phyloP scores from a whole-genome alignment of 2,797 vertebrate genomes.

The Chaetodon trifasciatus region DNA sequence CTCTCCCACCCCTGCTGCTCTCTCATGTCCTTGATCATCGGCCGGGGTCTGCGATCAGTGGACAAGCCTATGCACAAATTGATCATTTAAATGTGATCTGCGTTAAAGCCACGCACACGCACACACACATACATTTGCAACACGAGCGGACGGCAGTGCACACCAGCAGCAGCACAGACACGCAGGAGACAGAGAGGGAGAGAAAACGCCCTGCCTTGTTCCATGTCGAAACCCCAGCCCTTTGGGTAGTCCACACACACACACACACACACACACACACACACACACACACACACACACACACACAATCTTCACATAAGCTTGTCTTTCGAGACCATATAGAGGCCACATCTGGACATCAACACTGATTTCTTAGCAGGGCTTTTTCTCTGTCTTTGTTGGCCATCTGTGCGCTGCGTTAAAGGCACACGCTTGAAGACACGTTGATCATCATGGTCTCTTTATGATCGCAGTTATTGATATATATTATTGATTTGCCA shows the following conservation, averaged over 20 bases:
- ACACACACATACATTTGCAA: conserved; percentile 14
- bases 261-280: conserved; percentile 22
- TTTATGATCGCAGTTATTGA: conserved; percentile 6
- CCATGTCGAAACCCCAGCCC: conserved; percentile 72
- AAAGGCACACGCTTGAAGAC: conserved; percentile 42
- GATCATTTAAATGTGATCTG: conserved; percentile 51
- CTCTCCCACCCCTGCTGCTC: conserved; percentile 49
- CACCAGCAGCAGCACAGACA: conserved; percentile 72
- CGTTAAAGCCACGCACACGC: neutral
- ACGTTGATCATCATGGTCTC: conserved; percentile 20
- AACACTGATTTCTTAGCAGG: conserved; percentile 35
- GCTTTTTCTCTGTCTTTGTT: conserved; percentile 60
- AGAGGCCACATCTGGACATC: conserved; percentile 53
- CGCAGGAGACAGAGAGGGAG: conserved; percentile 70
- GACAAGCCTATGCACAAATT: conserved; percentile 36
- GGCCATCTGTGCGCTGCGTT: conserved; percentile 53
- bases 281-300: conserved; percentile 28
- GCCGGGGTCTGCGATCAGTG: conserved; percentile 50
- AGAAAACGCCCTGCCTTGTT: conserved; percentile 89
- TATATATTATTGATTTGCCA: conserved; percentile 23
- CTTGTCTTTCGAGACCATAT: conserved; percentile 16
- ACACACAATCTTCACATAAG: conserved; percentile 43
- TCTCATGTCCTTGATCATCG: conserved; percentile 49
- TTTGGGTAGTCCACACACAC: conserved; percentile 43
- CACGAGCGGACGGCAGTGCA: conserved; percentile 34